Conservation (phyloP, 2,113 vertebrate genomes). For the Alethe castanea region DNA sequence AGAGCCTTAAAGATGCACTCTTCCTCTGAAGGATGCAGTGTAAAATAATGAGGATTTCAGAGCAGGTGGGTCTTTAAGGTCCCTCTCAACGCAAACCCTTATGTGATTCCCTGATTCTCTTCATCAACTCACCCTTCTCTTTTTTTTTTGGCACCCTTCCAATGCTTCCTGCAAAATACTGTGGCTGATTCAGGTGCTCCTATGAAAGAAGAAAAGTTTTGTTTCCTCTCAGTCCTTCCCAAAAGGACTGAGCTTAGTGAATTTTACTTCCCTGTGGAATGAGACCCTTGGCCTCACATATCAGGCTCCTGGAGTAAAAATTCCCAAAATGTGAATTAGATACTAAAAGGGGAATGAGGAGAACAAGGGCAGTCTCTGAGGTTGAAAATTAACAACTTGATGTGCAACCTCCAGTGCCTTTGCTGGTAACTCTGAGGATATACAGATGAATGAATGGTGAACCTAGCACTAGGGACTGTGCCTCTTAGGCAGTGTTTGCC, state of each 20-base stretch:
- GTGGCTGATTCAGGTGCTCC: background rate
- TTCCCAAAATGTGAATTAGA: background rate
- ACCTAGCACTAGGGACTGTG: background rate
- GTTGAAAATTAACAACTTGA: background rate
- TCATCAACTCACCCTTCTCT: background rate
- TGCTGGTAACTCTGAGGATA: background rate
- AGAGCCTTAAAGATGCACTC: background rate
- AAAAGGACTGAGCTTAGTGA: background rate
- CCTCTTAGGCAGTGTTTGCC: background rate
- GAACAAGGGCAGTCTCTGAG: background rate
- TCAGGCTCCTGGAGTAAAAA: background rate
- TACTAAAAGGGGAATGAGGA: background rate
- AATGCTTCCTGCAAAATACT: background rate
- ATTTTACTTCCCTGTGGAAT: background rate
- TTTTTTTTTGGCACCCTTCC: background rate
- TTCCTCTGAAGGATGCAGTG: background rate
- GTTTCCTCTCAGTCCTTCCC: background rate
- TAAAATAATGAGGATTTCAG: background rate
- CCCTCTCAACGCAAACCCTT: background rate
- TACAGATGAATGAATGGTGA: too few species aligned
- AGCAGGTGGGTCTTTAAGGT: background rate
- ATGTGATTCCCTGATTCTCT: background rate
- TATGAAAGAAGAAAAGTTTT: background rate
- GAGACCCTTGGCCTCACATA: background rate
- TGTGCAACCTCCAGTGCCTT: background rate